phyloP scores from a whole-genome alignment of 2,888 invertebrate genomes.

The Mongoloraphidia duomilia region DNA sequence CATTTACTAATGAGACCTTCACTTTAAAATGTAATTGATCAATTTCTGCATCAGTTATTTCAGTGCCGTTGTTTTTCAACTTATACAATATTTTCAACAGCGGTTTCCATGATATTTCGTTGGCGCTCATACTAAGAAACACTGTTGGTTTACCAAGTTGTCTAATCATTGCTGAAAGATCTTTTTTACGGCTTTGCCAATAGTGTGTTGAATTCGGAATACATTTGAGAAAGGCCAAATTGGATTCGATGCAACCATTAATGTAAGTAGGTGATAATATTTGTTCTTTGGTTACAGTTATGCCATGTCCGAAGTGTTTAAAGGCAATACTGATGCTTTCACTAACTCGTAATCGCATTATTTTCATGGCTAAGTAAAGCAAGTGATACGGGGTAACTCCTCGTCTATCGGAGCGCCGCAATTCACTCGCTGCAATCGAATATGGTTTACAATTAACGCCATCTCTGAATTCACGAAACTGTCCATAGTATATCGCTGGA shows the following conservation, averaged over 20 bases:
- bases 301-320: slow-evolving; percentile 19
- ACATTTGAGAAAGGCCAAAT: slow-evolving; percentile 23
- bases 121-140: slow-evolving; percentile 27
- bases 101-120: slow-evolving; percentile 25
- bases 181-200: slow-evolving; percentile 24
- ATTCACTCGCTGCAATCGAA: slow-evolving; percentile 13
- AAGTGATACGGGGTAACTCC: slow-evolving; percentile 20
- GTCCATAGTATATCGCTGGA: slow-evolving; percentile 26
- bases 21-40: slow-evolving; percentile 11
- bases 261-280: slow-evolving; percentile 21
- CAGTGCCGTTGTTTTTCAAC: slow-evolving; percentile 9
- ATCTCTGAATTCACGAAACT: slow-evolving; percentile 19
- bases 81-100: slow-evolving; percentile 23
- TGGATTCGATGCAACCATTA: slow-evolving; percentile 20
- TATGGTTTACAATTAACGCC: slow-evolving; percentile 12
- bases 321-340: slow-evolving; percentile 15
- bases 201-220: slow-evolving; percentile 26
- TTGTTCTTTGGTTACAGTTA: slow-evolving; percentile 19
- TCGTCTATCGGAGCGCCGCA: slow-evolving; percentile 21
- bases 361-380: slow-evolving; percentile 20
- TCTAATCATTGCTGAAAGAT: slow-evolving; percentile 27
- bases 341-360: slow-evolving; percentile 12
- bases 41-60: slow-evolving; percentile 5
- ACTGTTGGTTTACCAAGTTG: slow-evolving; percentile 25
- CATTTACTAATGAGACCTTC: slow-evolving; percentile 18